Conservation (phyloP, 37 sponge, comb jelly and placozoan genomes). For the Agelas oroides region DNA sequence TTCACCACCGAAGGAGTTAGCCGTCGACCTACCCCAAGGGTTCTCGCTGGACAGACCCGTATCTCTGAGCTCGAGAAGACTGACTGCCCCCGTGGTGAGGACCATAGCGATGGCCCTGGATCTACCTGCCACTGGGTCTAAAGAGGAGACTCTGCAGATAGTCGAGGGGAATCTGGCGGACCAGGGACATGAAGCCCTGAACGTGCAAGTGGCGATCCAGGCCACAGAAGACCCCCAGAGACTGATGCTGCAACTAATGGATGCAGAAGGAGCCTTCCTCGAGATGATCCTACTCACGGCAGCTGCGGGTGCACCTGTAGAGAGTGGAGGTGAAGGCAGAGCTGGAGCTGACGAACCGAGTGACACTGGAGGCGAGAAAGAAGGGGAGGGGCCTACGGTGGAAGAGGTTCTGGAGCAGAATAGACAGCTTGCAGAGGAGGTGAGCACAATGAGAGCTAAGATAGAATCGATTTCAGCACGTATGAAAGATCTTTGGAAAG, state of each 20-base stretch:
- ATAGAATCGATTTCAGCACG: too few relatives aligned
- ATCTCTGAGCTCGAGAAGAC: conserved; percentile 20
- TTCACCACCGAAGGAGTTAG: too few relatives aligned
- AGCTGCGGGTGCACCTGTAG: too few relatives aligned
- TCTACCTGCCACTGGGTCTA: conserved; percentile 1
- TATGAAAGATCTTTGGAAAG: too few relatives aligned
- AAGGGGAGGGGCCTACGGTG: background rate
- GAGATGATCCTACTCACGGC: too few relatives aligned
- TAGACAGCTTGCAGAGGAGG: background rate
- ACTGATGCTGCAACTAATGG: conserved; percentile 1
- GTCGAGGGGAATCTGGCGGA: conserved; percentile 24
- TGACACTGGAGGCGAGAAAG: background rate
- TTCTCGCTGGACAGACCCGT: too few relatives aligned
- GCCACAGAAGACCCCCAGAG: background rate
- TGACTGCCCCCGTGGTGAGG: background rate
- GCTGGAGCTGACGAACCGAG: background rate
- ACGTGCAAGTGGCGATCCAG: conserved; percentile 9
- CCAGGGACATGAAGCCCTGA: background rate
- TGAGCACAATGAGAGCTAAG: background rate
- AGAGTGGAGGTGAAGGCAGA: conserved; percentile 1
- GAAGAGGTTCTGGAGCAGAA: background rate
- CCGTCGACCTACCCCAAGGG: too few relatives aligned
- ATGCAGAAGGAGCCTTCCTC: conserved; percentile 46
- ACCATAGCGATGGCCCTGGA: background rate
- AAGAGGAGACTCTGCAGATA: conserved; percentile 18